These are phyloP conservation scores for Xenus cinereus DNA, from an alignment of 2,113 vertebrate genomes.

Conservation along the genomic window DNA sequence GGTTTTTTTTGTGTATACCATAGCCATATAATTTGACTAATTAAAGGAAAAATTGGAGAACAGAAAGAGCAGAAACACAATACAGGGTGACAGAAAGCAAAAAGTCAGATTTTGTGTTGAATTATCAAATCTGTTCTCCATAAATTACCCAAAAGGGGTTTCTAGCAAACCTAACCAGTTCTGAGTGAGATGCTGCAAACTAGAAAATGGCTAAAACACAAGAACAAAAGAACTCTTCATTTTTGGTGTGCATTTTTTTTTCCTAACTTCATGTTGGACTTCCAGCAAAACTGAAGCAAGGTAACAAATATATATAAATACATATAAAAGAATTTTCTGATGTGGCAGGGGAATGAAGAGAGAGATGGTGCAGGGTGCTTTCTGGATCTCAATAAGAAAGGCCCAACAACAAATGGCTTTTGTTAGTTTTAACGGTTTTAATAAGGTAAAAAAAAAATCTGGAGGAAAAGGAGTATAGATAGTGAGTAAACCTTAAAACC, in stretches of 20 bases:
- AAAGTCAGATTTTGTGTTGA: neutral
- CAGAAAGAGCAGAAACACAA: neutral
- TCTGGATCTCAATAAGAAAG: neutral
- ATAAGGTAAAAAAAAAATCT: neutral
- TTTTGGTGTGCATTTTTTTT: neutral
- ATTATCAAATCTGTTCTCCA: neutral
- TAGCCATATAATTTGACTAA: neutral
- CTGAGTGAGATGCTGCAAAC: neutral
- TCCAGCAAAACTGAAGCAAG: neutral
- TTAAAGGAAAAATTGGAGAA: neutral
- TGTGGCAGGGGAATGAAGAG: neutral
- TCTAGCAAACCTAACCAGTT: neutral
- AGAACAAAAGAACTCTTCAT: neutral
- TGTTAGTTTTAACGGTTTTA: neutral
- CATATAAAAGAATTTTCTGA: neutral
- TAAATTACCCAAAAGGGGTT: neutral
- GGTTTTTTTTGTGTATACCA: neutral
- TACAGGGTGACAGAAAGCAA: neutral
- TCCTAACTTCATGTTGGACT: neutral
- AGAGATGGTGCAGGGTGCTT: fast-evolving
- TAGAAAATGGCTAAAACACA: neutral
- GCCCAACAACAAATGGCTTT: neutral
- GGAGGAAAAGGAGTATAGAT: neutral
- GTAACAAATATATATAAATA: neutral
- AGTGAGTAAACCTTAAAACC: neutral